These are phyloP conservation scores for Acinonyx jubatus DNA, from an alignment of 2,113 vertebrate genomes.

Conservation along the genomic window DNA sequence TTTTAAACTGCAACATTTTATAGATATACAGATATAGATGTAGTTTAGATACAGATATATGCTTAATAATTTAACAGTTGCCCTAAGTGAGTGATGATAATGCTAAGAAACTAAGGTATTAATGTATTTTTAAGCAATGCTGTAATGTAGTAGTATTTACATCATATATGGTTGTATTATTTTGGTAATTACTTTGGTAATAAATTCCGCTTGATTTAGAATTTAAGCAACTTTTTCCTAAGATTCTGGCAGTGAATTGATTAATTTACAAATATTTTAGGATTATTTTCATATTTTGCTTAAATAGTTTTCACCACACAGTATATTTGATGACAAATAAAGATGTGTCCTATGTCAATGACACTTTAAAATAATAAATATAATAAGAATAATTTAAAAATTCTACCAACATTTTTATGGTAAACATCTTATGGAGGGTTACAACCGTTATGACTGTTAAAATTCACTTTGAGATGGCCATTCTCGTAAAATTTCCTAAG, in stretches of 20 bases:
- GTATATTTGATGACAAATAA: background rate
- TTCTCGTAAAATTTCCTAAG: background rate
- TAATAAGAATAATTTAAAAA: background rate
- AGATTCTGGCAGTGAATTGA: background rate
- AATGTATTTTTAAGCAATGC: background rate
- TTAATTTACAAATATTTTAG: background rate
- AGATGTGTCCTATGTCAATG: background rate
- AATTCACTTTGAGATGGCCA: background rate
- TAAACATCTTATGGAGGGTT: background rate
- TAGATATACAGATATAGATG: background rate
- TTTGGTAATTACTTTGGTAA: background rate
- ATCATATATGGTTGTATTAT: background rate
- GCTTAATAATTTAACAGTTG: background rate
- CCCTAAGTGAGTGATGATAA: background rate
- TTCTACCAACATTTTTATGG: background rate
- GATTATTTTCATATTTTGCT: background rate
- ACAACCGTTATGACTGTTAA: background rate
- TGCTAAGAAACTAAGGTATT: background rate
- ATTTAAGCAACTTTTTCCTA: background rate
- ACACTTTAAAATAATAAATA: background rate
- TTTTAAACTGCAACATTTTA: background rate
- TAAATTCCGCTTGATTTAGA: background rate
- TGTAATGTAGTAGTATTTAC: background rate
- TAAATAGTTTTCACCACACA: background rate
- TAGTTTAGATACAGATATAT: background rate